Evolutionary conservation across 2,888 invertebrate genomes (phyloP).

Genomic region (Phrixothrix hirtus): DNA sequence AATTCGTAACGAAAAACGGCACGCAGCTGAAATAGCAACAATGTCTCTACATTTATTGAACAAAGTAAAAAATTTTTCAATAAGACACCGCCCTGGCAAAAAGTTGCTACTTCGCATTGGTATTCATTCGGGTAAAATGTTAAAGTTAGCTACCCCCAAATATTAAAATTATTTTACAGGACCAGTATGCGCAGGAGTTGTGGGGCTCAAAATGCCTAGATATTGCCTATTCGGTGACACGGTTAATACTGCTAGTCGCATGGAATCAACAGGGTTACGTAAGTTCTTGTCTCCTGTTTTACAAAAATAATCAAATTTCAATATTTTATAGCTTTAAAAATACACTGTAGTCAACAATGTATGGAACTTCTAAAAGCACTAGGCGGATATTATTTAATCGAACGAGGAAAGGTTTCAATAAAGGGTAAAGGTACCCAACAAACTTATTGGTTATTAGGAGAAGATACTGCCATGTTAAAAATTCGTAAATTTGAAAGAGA

Average conservation of each 20-base stretch:
- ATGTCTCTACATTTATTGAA: constrained; percentile 88
- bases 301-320: neutral
- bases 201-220: constrained; percentile 90
- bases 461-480: constrained; percentile 66
- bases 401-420: constrained; percentile 77
- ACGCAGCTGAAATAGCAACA: constrained; percentile 91
- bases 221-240: constrained; percentile 93
- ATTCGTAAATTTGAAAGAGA: constrained; percentile 61
- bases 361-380: constrained; percentile 69
- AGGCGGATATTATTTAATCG: constrained; percentile 75
- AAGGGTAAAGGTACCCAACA: constrained; percentile 83
- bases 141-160: no score
- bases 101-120: constrained; percentile 86
- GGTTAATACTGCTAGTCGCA: constrained; percentile 86
- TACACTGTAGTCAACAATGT: constrained; percentile 80
- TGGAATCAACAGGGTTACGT: constrained; percentile 84
- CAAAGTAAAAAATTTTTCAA: constrained; percentile 82
- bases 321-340: constrained; percentile 70
- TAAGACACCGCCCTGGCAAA: constrained; percentile 84
- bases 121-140: constrained; percentile 75
- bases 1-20: constrained; percentile 82
- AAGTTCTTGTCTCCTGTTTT: constrained; percentile 48
- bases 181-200: constrained; percentile 90
- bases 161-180: constrained; percentile 56
- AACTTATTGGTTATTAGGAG: constrained; percentile 83